phyloP scores from a whole-genome alignment of 2,797 vertebrate species.

The Myripristis murdjan region DNA sequence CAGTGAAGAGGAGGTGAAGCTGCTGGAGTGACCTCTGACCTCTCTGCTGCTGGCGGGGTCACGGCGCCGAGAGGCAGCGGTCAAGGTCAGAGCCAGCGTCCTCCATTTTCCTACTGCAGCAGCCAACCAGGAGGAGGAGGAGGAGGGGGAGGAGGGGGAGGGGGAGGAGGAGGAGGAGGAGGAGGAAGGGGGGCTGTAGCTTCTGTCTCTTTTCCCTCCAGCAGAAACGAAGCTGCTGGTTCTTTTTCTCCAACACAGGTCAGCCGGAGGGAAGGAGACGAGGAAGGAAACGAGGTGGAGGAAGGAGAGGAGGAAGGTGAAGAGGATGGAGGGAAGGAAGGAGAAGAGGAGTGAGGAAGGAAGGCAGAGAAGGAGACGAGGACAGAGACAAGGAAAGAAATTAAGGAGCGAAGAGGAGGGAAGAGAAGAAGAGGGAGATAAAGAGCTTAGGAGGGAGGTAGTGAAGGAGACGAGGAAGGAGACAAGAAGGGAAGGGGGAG shows the following conservation, averaged over 20 bases:
- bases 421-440: neutral
- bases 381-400: neutral
- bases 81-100: constrained; percentile 70
- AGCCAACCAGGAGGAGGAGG: constrained; percentile 40
- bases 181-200: neutral
- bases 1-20: constrained; percentile 65
- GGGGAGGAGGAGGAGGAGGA: neutral
- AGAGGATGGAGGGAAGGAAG: too few species aligned
- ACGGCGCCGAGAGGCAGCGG: constrained; percentile 51
- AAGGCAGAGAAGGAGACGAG: neutral
- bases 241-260: neutral
- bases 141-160: neutral
- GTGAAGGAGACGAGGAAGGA: neutral
- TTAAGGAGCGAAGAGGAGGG: neutral
- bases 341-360: too few species aligned
- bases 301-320: neutral
- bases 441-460: neutral
- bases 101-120: constrained; percentile 66
- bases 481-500: neutral
- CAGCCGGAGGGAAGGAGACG: neutral
- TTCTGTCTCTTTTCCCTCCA: constrained; percentile 40
- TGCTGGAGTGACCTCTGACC: constrained; percentile 69
- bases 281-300: constrained; percentile 12
- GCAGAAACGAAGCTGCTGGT: constrained; percentile 41
- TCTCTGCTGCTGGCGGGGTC: constrained; percentile 59